Evolutionary conservation across 2,888 invertebrate genomes (phyloP).

Genomic region (Apamea epomidion): DNA sequence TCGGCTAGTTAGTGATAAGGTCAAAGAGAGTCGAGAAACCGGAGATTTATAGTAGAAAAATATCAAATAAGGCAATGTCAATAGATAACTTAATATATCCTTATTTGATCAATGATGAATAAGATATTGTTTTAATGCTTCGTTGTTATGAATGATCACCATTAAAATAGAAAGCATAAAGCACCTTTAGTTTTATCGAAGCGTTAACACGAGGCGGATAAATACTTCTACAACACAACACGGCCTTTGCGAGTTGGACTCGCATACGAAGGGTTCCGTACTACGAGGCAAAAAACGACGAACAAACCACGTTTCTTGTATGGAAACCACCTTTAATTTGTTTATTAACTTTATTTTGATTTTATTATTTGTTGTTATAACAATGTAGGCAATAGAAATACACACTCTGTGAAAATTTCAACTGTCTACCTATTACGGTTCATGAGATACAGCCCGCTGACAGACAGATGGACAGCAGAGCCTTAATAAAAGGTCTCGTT

Average conservation of each 20-base stretch:
- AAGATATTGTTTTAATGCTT: not conserved
- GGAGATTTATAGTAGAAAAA: not conserved
- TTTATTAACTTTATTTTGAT: not conserved
- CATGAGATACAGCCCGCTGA: no score
- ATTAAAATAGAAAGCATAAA: not conserved
- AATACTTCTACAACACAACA: not conserved
- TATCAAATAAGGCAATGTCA: not conserved
- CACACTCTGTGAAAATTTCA: not conserved
- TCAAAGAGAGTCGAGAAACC: not conserved
- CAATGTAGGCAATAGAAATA: not conserved
- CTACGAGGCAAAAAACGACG: no score
- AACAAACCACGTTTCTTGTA: not conserved
- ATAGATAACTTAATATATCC: not conserved
- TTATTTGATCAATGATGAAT: conserved; percentile 2
- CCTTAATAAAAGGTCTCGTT: no score
- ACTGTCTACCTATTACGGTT: not conserved
- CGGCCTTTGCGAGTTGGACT: not conserved
- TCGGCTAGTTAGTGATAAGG: no score
- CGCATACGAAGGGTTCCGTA: not conserved
- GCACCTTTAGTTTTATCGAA: not conserved
- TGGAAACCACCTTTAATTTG: not conserved
- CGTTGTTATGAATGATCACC: not conserved
- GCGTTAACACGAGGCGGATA: not conserved
- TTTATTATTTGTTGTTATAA: not conserved
- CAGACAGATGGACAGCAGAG: no score